These are phyloP conservation scores for Aspidoscelis tigris DNA, from an alignment of 2,113 vertebrate genomes.

Conservation along the genomic window DNA sequence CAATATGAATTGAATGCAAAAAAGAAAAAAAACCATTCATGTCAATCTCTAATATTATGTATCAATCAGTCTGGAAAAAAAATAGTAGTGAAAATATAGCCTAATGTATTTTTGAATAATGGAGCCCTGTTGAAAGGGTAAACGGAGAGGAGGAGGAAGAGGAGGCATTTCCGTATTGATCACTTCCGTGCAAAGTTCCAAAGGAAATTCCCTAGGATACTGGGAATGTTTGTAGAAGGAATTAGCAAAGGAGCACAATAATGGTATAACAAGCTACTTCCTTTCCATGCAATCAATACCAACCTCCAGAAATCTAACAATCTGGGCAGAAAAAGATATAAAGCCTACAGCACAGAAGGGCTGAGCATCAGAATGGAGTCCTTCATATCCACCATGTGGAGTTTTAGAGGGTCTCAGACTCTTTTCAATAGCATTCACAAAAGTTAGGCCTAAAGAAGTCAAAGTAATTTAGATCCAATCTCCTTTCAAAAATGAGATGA, in stretches of 20 bases:
- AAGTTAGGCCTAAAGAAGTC: constrained; percentile 78
- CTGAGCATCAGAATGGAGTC: background rate
- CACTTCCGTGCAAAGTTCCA: too few species aligned
- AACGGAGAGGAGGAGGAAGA: too few species aligned
- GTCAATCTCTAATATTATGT: too few species aligned
- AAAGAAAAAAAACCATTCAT: too few species aligned
- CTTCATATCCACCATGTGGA: constrained; percentile 40
- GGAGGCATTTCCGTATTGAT: too few species aligned
- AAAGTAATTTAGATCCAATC: constrained; percentile 85
- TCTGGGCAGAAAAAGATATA: background rate
- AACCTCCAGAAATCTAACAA: constrained; percentile 46
- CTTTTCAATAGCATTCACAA: constrained; percentile 52
- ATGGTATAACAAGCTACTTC: constrained; percentile 14
- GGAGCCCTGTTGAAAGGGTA: too few species aligned
- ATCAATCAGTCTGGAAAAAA: too few species aligned
- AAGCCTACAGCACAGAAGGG: background rate
- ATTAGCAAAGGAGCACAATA: background rate
- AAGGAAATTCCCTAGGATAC: too few species aligned
- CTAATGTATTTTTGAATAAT: too few species aligned
- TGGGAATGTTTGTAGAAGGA: constrained; percentile 22
- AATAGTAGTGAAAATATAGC: too few species aligned
- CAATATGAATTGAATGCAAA: too few species aligned
- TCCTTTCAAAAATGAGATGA: constrained; percentile 79
- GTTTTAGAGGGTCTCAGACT: constrained; percentile 60
- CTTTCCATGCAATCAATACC: constrained; percentile 43